Conservation (phyloP, 1,140 invertebrate species). For the Akabosia matsudoensis region DNA sequence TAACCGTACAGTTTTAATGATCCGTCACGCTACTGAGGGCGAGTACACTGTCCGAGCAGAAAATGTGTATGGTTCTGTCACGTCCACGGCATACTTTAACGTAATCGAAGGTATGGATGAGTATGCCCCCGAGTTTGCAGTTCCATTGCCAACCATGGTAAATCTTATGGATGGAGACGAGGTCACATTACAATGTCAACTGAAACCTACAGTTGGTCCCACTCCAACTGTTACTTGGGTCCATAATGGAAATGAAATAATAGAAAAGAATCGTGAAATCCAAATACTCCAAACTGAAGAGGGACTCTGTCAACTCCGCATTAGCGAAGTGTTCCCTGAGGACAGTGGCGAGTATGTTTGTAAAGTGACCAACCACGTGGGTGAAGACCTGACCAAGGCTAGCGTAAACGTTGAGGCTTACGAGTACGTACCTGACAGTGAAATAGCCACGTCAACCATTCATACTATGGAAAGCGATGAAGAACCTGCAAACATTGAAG, state of each 20-base stretch:
- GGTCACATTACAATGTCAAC: slow-evolving; percentile 70
- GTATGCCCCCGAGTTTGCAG: slow-evolving; percentile 28
- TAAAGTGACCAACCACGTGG: slow-evolving; percentile 66
- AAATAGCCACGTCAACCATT: slow-evolving; percentile 64
- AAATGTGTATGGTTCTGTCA: slow-evolving; percentile 80
- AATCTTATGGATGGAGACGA: slow-evolving; percentile 89
- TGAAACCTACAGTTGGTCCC: slow-evolving; percentile 56
- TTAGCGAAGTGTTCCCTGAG: slow-evolving; percentile 90
- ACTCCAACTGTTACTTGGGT: slow-evolving; percentile 78
- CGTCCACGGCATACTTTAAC: slow-evolving; percentile 72
- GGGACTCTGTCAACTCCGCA: slow-evolving; percentile 76
- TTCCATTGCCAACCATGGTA: slow-evolving; percentile 4
- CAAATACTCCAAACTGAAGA: slow-evolving; percentile 69
- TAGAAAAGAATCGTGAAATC: slow-evolving; percentile 71
- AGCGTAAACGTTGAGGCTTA: slow-evolving; percentile 71
- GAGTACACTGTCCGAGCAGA: slow-evolving; percentile 83
- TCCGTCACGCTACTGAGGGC: slow-evolving; percentile 73
- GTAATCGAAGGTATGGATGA: slow-evolving; percentile 57
- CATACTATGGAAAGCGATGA: slow-evolving; percentile 69
- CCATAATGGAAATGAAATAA: slow-evolving; percentile 67
- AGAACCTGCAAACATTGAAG: slow-evolving; percentile 52
- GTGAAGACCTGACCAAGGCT: slow-evolving; percentile 75
- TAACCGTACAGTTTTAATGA: slow-evolving; percentile 76
- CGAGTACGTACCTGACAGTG: slow-evolving; percentile 86
- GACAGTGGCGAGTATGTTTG: slow-evolving; percentile 67